phyloP scores from a whole-genome alignment of 2,888 invertebrate genomes.

The Tetropium fuscum region DNA sequence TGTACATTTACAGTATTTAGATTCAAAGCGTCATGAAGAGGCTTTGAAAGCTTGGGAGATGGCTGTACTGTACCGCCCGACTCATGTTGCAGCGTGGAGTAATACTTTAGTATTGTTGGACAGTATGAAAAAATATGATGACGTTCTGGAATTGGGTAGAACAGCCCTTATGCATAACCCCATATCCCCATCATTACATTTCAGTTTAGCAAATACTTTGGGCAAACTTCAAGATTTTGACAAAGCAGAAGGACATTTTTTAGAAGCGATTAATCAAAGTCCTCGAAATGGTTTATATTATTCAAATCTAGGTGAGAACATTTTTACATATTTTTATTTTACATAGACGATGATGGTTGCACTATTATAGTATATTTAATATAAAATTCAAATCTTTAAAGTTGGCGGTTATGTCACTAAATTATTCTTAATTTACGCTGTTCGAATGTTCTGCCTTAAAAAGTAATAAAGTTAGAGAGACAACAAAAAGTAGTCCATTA shows the following conservation, averaged over 20 bases:
- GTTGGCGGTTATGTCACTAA: too few species aligned
- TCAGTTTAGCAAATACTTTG: slow-evolving; percentile 88
- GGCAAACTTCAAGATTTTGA: slow-evolving; percentile 80
- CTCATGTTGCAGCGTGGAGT: slow-evolving; percentile 90
- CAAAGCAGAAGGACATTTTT: slow-evolving; percentile 86
- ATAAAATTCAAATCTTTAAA: too few species aligned
- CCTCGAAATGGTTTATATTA: slow-evolving; percentile 84
- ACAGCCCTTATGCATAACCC: slow-evolving; percentile 79
- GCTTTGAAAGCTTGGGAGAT: slow-evolving; percentile 87
- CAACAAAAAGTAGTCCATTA: too few species aligned
- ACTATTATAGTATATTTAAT: too few species aligned
- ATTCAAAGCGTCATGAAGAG: slow-evolving; percentile 76
- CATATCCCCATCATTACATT: slow-evolving; percentile 81
- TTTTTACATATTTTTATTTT: background rate
- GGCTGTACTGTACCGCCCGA: slow-evolving; percentile 81
- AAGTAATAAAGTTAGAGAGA: too few species aligned
- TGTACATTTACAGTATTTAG: slow-evolving; percentile 83
- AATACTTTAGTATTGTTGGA: slow-evolving; percentile 90
- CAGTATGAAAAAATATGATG: slow-evolving; percentile 69
- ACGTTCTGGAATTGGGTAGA: slow-evolving; percentile 78
- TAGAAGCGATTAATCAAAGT: slow-evolving; percentile 75
- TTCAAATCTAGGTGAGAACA: slow-evolving; percentile 85
- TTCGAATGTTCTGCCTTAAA: too few species aligned
- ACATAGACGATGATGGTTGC: too few species aligned
- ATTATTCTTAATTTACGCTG: too few species aligned